Conservation (phyloP, 1,140 invertebrate genomes). For the Drosophila insularis region DNA sequence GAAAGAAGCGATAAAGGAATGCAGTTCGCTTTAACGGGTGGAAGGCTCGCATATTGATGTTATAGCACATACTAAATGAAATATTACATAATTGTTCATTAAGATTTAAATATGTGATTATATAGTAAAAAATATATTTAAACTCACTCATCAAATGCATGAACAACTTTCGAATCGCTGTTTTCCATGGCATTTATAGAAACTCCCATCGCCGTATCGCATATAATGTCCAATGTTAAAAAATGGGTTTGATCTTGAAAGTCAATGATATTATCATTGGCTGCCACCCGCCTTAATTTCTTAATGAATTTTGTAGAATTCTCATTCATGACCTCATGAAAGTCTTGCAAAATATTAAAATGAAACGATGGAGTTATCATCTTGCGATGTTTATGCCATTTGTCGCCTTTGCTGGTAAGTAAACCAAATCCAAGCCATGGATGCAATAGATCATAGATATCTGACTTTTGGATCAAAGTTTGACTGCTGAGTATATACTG, state of each 20-base stretch:
- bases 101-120: fast-evolving
- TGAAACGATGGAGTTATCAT: constrained; percentile 92
- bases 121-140: fast-evolving
- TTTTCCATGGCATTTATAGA: constrained; percentile 76
- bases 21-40: constrained; percentile 57
- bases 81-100: too few species aligned
- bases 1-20: constrained; percentile 37
- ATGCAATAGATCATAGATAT: constrained; percentile 81
- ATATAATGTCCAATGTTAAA: constrained; percentile 72
- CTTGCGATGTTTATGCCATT: constrained; percentile 76
- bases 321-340: constrained; percentile 88
- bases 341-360: constrained; percentile 91
- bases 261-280: constrained; percentile 62
- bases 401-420: constrained; percentile 71
- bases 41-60: constrained; percentile 69
- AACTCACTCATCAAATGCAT: constrained; percentile 73
- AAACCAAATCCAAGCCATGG: constrained; percentile 83
- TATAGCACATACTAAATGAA: constrained; percentile 68
- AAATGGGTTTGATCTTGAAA: constrained; percentile 71
- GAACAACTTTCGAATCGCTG: constrained; percentile 49
- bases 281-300: constrained; percentile 64
- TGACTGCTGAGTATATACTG: constrained; percentile 68
- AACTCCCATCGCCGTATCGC: constrained; percentile 78
- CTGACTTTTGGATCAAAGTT: constrained; percentile 65
- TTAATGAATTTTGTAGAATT: constrained; percentile 86